Evolutionary conservation across 2,888 invertebrate genomes (phyloP), one percentile per base, ranked within the genome.

Genomic region (Dicyrtoma fusca): DNA sequence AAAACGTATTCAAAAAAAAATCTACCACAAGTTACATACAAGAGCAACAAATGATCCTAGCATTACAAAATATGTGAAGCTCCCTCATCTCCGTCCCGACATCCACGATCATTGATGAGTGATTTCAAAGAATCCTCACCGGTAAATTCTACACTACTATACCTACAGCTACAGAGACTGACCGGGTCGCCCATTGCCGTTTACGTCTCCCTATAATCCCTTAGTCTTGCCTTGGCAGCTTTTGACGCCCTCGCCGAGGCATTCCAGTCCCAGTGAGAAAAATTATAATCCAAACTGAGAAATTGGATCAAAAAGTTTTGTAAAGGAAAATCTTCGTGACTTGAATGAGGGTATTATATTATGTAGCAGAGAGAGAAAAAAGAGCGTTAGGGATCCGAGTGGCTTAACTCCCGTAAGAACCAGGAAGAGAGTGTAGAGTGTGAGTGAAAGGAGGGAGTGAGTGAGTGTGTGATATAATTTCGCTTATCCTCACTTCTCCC

Each of bases 321-420:
- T 21, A 53, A 19, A 34, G 63, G 63, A 42, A 51, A 53, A 66
- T 34, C 21, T 42, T 66, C 66, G 66, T 66, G 66, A 66, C 66
- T 66, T 53, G 66, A 66, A 51, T 66, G 19, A n/a, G 51, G 53
- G 34, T 64, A 51, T n/a, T 11, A 51, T 55, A 51, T 51, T 6
- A 14, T 49, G 49, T n/a, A n/a, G 17, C 49, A 49, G 49, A 49
- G 49, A 49, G 49, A 49, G 49, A 53, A 17, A 53, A 53, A 19
- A 19, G 53, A 53, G 17, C 17, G 19, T 21, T 21, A 10, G 21
- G 53, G 53, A 49, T 53, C 19, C 19, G 21, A 11, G 21, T 19
- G 19, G 53, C 53, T 53, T 53, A 53, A 53, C 49, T n/a, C 5
- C 17, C 49, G 49, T n/a, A 49, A 49, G 49, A 49, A 49, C 49